Base-by-base conservation (phyloP, 2,888 invertebrate genomes). In the Chrysopilus asiliformis region DNA sequence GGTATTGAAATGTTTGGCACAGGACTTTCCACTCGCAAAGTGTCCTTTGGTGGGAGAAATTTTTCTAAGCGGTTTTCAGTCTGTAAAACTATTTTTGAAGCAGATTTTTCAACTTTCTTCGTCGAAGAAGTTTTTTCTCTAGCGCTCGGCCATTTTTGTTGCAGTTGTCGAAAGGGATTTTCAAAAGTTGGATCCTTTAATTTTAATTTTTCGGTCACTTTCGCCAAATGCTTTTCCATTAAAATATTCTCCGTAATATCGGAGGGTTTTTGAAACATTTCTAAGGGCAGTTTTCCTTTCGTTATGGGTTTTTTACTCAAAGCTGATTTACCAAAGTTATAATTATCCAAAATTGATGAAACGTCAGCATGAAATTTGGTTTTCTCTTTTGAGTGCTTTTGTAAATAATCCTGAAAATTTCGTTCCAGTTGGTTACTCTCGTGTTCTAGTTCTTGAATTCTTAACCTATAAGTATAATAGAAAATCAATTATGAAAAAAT, bases 371-470 rank as follows among this genome's bases (percentile, higher is more conserved):
- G 41, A 16, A 40, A 16, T 22, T 43, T 35, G 33, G 42, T 32
- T 30, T 51, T 49, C 17, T 52, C 44, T 3, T 36, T 27, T 4
- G 47, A 45, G 24, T 53, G 50, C 8, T 49, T 47, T 24, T 56
- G 52, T 32, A 62, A 31, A 36, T 58, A 61, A 3, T 47, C 47
- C 10, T 51, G 49, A 25, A 62, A 58, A 17, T 48, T 54, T 32
- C 52, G 47, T 40, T 62, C 60, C 25, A 62, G 40, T 41, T 56
- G 47, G 44, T 56, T 52, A 38, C 60, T 58, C 45, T 62, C 60
- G 30, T 52, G 43, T 39, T 62, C 61, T 25, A 62, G 40, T 43
- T 60, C 53, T 36, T 52, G 47, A 36, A 62, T 51, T 7, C 60
- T 58, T 24, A 50, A 43, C 41, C 61, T 61, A 24, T 8, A 28